phyloP scores from a whole-genome alignment of 2,888 invertebrate genomes.

The Aphodius sticticus region DNA sequence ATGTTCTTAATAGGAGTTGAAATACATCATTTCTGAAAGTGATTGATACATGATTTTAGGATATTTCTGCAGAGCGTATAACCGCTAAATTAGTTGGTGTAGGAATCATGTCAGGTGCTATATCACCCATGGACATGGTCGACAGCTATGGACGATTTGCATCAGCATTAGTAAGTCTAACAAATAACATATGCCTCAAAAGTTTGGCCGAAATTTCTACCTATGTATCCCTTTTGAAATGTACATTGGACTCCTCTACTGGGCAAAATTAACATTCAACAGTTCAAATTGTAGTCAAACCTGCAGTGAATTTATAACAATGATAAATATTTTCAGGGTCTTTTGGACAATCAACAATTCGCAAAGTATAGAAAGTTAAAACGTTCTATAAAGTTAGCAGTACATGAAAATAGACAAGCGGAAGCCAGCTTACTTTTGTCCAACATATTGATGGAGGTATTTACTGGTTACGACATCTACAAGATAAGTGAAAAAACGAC shows the following conservation, averaged over 20 bases:
- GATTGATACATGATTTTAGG: not conserved
- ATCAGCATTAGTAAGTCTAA: constrained; percentile 42
- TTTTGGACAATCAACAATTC: constrained; percentile 45
- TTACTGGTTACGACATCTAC: constrained; percentile 79
- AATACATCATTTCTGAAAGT: not conserved
- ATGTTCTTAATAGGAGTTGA: not conserved
- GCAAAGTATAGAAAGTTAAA: not conserved
- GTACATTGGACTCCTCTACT: too few relatives aligned
- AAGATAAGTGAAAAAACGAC: constrained; percentile 64
- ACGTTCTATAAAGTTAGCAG: not conserved
- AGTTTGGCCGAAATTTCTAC: too few relatives aligned
- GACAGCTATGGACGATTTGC: constrained; percentile 47
- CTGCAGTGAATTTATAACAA: too few relatives aligned
- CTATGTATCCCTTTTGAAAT: too few relatives aligned
- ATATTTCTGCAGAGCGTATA: not conserved
- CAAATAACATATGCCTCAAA: not conserved
- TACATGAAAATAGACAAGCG: not conserved
- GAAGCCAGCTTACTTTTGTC: not conserved
- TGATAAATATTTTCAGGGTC: constrained; percentile 44
- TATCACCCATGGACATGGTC: constrained; percentile 50
- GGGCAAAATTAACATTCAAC: too few relatives aligned
- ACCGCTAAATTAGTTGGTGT: constrained; percentile 44
- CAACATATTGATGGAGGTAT: constrained; percentile 55
- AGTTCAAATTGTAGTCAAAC: too few relatives aligned
- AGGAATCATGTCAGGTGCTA: constrained; percentile 48